Evolutionary conservation across 2,113 vertebrate genomes (phyloP), one percentile per base, ranked within the genome.

Genomic region (Origma solitaria): DNA sequence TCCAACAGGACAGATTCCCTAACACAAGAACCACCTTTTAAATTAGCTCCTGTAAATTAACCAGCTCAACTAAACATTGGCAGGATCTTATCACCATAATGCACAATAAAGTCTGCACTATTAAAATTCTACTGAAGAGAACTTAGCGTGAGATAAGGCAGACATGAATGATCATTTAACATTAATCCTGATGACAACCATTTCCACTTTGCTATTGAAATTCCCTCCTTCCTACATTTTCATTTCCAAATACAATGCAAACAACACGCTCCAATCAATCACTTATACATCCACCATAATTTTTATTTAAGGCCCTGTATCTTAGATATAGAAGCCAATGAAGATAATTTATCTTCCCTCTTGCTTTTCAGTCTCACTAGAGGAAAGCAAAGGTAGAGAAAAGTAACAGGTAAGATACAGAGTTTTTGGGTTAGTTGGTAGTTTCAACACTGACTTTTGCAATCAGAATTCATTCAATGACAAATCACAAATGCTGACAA

Each of bases 41-140:
- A 97, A 97, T 97, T 93, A 96, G 81, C 90, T 82, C 51, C 57
- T 88, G 87, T 95, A 97, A 97, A 97, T 96, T 96, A 84, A 95
- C 60, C 62, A 96, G 42, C 82, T 91, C 60, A 62, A 81, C 30
- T 86, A 91, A 92, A 75, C 86, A 85, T 7, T 87, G 83, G 89
- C 88, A 95, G 82, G 91, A 93, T 96, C 70, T 97, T 96, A 97
- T 96, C 94, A 85, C 35, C 3, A 7, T 95, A 96, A 95, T 91
- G 61, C 77, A 94, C 82, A 58, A 92, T 95, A 95, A 89, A 25
- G n/a, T 69, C 65, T 85, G 62, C 33, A 47, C 96, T 97, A 97
- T 96, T 97, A 96, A 98, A 98, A 97, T 97, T 93, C 82, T 81
- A 92, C 82, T 86, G 92, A 86, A 90, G 45, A 47, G 69, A 97